phyloP scores from a whole-genome alignment of 2,888 invertebrate genomes.

The Thymelicus acteon region DNA sequence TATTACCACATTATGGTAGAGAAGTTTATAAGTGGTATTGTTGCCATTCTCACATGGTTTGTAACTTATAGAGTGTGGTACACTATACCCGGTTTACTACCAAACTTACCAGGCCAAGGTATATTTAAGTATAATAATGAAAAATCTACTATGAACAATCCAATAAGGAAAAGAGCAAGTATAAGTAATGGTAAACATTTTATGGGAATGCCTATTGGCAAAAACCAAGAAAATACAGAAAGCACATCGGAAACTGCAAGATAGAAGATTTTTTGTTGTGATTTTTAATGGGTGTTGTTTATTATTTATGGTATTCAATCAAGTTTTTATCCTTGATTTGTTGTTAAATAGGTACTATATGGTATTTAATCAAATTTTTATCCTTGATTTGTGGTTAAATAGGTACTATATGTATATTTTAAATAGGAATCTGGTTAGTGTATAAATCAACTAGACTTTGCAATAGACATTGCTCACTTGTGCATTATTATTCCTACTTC shows the following conservation, averaged over 20 bases:
- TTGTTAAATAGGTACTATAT: constrained; percentile 1
- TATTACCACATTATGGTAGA: constrained; percentile 99
- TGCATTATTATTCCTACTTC: neutral
- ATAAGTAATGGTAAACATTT: constrained; percentile 85
- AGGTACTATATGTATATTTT: neutral
- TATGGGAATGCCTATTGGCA: constrained; percentile 92
- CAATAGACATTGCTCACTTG: neutral
- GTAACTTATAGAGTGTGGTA: constrained; percentile 94
- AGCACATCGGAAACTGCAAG: constrained; percentile 63
- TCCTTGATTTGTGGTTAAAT: neutral
- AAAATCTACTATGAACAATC: constrained; percentile 59
- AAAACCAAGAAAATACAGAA: constrained; percentile 64
- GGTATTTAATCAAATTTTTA: neutral
- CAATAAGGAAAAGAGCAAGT: constrained; percentile 69
- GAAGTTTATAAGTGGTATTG: constrained; percentile 94
- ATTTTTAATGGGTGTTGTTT: constrained; percentile 10
- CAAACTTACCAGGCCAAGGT: constrained; percentile 91
- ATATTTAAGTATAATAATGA: constrained; percentile 90
- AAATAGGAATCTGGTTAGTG: neutral
- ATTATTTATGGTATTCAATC: constrained; percentile 6
- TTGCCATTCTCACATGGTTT: constrained; percentile 96
- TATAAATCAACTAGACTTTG: neutral
- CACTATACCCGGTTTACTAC: constrained; percentile 85
- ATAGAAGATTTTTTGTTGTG: constrained; percentile 44
- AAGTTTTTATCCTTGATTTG: neutral